A percentile compares a stretch with the other conserved stretches of the same genome.
These are phyloP conservation scores for Oligia strigilis DNA, from an alignment of 2,888 invertebrate genomes.

Conservation along the genomic window DNA sequence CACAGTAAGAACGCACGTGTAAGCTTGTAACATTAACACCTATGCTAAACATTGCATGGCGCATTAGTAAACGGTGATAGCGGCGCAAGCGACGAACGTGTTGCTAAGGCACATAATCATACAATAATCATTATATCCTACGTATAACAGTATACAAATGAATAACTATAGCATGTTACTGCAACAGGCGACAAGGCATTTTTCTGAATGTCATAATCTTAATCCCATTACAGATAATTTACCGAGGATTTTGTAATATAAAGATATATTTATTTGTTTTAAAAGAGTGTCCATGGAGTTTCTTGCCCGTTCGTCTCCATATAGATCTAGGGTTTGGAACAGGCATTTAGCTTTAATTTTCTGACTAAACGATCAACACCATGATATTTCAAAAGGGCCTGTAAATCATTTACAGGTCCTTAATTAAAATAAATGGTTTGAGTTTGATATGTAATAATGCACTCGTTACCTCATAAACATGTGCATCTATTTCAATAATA, in stretches of 20 bases:
- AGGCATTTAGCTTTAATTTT: background rate
- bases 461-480: background rate
- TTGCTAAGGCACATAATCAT: background rate
- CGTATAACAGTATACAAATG: background rate
- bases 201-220: background rate
- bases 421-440: background rate
- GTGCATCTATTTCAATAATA: constrained; percentile 1
- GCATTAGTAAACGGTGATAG: constrained; percentile 49
- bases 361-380: too few species aligned
- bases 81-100: constrained; percentile 37
- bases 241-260: background rate
- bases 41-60: constrained; percentile 61
- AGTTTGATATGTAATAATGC: background rate
- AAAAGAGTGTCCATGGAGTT: background rate
- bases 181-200: background rate
- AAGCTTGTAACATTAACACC: constrained; percentile 61
- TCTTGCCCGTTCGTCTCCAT: background rate
- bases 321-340: background rate
- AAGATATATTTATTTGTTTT: too few species aligned
- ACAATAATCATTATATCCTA: background rate
- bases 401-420: background rate
- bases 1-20: constrained; percentile 50
- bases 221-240: background rate
- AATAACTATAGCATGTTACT: background rate
- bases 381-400: background rate